Evolutionary conservation across 2,888 invertebrate genomes (phyloP), one percentile per base, ranked within the genome.

Genomic region (Lypha dubia): DNA sequence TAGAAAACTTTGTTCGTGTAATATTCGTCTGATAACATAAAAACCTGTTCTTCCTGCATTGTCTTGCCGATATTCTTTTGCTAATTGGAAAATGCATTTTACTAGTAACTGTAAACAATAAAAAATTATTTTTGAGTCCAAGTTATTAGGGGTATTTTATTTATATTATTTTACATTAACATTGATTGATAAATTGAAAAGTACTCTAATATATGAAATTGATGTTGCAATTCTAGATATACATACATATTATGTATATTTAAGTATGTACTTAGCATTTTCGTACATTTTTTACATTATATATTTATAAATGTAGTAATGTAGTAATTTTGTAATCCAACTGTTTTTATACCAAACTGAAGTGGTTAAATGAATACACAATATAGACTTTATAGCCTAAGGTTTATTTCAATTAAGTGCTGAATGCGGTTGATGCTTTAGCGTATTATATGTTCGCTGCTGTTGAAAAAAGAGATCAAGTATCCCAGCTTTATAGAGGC

Each of bases 401-500:
- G 46, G 38, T 83, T 83, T 83, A 74, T 82, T 77, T 82, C 67
- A 62, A 56, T 58, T 74, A 62, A 53, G 51, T 77, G 73, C 22
- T 81, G 74, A 53, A 60, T 53, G 17, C 38, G 5, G 56, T 76
- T 62, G 81, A 71, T 71, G 81, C 58, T 63, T 76, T 70, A 75
- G 20, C 63, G 20, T 22, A 11, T 24, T 46, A 24, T 46, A 44
- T 41, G n/a, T n/a, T n/a, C n/a, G 41, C 68, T 63, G 84, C 68
- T 74, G 80, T 56, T 51, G 73, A 68, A 53, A 63, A 53, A 49
- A 65, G 49, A 62, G 80, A 49, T 62, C 53, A 46, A 53, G 35
- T 53, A 65, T 77, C 67, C 81, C 81, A 79, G 73, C 74, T 51
- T 74, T 77, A 71, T 63, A 77, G 41, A 67, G 80, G 81, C 77